Base-by-base conservation (phyloP, 1,140 invertebrate species). In the Lutraria rhynchaena region DNA sequence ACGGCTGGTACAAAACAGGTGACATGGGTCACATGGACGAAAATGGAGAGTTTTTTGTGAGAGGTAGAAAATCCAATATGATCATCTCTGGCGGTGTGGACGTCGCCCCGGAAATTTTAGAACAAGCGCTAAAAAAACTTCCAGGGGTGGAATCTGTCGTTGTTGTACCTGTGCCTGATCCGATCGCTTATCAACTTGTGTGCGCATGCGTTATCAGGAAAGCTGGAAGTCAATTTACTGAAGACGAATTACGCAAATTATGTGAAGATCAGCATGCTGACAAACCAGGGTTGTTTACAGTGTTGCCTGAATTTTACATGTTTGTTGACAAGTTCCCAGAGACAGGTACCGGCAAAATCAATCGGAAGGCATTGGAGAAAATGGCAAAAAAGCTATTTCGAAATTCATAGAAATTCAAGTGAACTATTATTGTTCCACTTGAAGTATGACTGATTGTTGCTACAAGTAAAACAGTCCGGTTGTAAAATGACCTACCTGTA, bases 1-100 rank as follows among this genome's bases (percentile, higher is more conserved):
- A 93, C 63, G 93, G 92, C 0, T 93, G 90, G 91, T 83, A 92
- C 22, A 89, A 91, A 70, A 92, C 91, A 13, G 92, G 92, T 41
- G 92, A 93, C 77, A 82, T 93, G 33, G 92, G 89, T 0, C 46
- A 63, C n/a, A 63, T 89, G 77, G 85, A 73, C 83, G 41, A 74
- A 57, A 49, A 87, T 76, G 75, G 83, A 11, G 24, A 49, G 27
- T 46, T 85, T 7, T 78, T 49, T 49, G 71, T 82, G 19, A 53
- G 57, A 41, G 74, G 81, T 24, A 22, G 83, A 57, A 67, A 31
- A 13, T 67, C 67, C 1, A 78, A 83, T 61, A 57, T 74, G 41
- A 85, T 85, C 15, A 76, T 77, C 17, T 60, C 57, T 11, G 83
- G 80, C 19, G 81, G 57, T 55, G 31, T 65, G 31, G 83, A 57